Evolutionary conservation across 2,797 vertebrate species (phyloP).

Genomic region (Megaceryle alcyon): DNA sequence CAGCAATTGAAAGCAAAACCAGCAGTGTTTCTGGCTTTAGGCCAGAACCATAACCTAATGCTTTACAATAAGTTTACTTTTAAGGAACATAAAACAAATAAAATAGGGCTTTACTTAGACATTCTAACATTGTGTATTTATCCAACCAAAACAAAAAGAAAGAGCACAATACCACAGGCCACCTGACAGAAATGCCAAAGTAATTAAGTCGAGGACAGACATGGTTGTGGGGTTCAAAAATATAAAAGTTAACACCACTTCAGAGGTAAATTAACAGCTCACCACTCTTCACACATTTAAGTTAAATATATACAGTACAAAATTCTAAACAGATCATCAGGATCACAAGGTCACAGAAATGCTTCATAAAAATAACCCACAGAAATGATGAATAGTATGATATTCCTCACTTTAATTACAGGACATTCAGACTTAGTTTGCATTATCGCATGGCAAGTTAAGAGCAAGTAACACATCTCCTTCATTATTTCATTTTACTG

Average conservation of each 20-base stretch:
- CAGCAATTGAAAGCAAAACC: constrained; percentile 18
- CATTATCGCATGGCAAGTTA: not conserved
- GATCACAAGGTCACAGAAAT: not conserved
- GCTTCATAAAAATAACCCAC: not conserved
- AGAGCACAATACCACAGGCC: not conserved
- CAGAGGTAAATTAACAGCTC: not conserved
- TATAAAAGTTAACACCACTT: not conserved
- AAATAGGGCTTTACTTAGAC: not conserved
- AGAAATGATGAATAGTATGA: not conserved
- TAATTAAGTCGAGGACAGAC: not conserved
- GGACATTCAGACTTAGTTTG: not conserved
- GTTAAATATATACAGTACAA: not conserved
- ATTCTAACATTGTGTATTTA: not conserved
- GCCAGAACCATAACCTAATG: not conserved
- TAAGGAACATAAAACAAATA: not conserved
- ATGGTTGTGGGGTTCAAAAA: not conserved
- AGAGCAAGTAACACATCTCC: not conserved
- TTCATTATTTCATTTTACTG: not conserved
- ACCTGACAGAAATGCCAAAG: not conserved
- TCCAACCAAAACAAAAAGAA: not conserved
- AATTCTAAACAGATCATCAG: not conserved
- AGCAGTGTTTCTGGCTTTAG: not conserved
- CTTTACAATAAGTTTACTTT: not conserved
- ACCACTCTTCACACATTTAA: not conserved
- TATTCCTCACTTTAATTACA: not conserved